Evolutionary conservation across 2,797 vertebrate species (phyloP).

Genomic region (Poecilia gillii): DNA sequence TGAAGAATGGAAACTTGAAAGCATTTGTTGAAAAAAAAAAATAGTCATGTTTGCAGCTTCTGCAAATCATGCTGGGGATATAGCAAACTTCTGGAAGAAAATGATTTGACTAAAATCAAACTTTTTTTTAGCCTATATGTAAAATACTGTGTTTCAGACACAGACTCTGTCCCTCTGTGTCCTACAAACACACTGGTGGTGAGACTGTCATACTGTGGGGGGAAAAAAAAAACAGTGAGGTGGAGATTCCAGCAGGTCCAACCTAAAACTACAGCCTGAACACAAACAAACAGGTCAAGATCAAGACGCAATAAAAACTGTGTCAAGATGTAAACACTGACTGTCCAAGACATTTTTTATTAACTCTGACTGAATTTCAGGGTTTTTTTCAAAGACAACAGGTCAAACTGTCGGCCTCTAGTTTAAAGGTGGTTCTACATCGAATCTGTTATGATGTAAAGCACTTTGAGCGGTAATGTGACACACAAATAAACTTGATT

Average conservation of each 20-base stretch:
- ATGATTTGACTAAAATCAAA: background rate
- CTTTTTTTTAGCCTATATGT: background rate
- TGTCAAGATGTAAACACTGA: background rate
- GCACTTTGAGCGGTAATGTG: background rate
- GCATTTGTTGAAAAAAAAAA: background rate
- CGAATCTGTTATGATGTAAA: too few relatives aligned
- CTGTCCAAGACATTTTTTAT: background rate
- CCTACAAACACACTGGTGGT: background rate
- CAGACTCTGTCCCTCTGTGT: background rate
- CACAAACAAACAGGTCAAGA: background rate
- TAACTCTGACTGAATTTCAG: background rate
- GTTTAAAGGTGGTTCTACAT: background rate
- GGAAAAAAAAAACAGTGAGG: background rate
- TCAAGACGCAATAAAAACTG: background rate
- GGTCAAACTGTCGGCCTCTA: background rate
- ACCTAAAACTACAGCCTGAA: background rate
- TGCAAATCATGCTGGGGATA: background rate
- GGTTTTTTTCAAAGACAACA: background rate
- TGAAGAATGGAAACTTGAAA: background rate
- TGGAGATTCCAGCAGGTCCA: background rate
- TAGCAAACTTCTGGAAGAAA: background rate
- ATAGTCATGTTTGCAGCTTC: background rate
- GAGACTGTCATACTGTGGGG: background rate
- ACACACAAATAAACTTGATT: background rate
- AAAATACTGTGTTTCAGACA: background rate